Percentiles rank a stretch among this genome's conserved stretches.
Conservation (phyloP, 2,113 vertebrate genomes). For the Rhinogobius similis region DNA sequence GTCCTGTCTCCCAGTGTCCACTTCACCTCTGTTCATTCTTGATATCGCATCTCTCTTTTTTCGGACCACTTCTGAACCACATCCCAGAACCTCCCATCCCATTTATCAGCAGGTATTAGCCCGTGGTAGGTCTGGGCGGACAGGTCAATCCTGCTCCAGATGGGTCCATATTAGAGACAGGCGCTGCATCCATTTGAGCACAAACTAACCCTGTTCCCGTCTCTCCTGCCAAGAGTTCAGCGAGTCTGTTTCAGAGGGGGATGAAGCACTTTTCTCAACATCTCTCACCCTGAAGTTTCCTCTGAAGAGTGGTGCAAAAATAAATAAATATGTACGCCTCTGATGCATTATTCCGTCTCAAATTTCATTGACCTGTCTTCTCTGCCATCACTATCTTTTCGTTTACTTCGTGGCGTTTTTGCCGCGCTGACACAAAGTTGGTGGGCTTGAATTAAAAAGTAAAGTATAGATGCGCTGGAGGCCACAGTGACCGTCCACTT, state of each 20-base stretch:
- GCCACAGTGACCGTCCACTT: constrained; percentile 58
- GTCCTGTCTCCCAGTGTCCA: neutral
- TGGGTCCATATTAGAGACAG: constrained; percentile 45
- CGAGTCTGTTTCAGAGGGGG: constrained; percentile 16
- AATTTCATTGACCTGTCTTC: constrained; percentile 32
- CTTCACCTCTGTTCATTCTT: constrained; percentile 3
- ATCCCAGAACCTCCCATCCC: constrained; percentile 31
- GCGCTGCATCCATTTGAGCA: constrained; percentile 39
- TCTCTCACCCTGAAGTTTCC: constrained; percentile 27
- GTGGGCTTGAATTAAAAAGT: constrained; percentile 18
- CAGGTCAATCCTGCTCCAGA: constrained; percentile 58
- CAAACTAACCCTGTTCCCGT: neutral
- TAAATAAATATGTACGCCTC: constrained; percentile 45
- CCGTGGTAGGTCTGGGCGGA: constrained; percentile 47
- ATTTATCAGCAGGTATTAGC: constrained; percentile 64
- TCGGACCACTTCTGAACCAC: constrained; percentile 24
- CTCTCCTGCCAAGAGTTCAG: constrained; percentile 25
- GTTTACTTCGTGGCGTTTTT: constrained; percentile 18
- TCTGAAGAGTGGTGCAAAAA: constrained; percentile 6
- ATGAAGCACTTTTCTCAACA: constrained; percentile 35
- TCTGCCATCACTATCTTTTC: constrained; percentile 12
- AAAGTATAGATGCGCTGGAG: constrained; percentile 47
- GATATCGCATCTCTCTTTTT: constrained; percentile 34
- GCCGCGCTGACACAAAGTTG: constrained; percentile 51
- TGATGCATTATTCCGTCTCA: constrained; percentile 52